phyloP scores from a whole-genome alignment of 2,113 vertebrate genomes.

The Chaenogobius annularis region DNA sequence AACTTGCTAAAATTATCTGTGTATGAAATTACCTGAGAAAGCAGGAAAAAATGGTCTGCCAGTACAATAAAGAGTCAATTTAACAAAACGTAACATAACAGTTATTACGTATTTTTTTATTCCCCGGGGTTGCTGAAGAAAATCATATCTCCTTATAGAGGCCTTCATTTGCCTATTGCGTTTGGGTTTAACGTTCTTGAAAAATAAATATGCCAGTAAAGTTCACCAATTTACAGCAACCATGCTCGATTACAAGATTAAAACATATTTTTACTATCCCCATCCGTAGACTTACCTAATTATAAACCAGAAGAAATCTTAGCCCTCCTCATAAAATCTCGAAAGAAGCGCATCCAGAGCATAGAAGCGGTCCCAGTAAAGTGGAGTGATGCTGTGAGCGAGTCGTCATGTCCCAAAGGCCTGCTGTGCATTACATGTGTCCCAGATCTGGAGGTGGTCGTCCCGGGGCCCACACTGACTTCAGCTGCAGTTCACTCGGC shows the following conservation, averaged over 20 bases:
- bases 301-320: slow-evolving; percentile 19
- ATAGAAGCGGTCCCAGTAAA: slow-evolving; percentile 25
- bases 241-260: neutral
- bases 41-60: too few relatives aligned
- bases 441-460: slow-evolving; percentile 15
- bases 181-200: neutral
- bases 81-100: neutral
- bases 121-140: neutral
- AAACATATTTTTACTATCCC: neutral
- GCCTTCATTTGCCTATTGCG: neutral
- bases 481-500: slow-evolving; percentile 18
- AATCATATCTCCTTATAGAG: neutral
- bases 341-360: neutral
- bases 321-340: slow-evolving; percentile 26
- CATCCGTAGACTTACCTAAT: slow-evolving; percentile 41
- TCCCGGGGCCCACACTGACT: slow-evolving; percentile 32
- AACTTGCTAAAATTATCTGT: neutral
- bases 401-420: slow-evolving; percentile 45
- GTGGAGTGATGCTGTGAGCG: slow-evolving; percentile 28
- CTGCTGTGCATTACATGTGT: neutral
- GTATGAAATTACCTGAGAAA: neutral
- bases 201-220: neutral
- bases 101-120: neutral
- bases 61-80: neutral
- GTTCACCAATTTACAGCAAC: neutral